These are phyloP conservation scores for Drosophila demipolita DNA, from an alignment of 2,888 invertebrate genomes.

Conservation along the genomic window DNA sequence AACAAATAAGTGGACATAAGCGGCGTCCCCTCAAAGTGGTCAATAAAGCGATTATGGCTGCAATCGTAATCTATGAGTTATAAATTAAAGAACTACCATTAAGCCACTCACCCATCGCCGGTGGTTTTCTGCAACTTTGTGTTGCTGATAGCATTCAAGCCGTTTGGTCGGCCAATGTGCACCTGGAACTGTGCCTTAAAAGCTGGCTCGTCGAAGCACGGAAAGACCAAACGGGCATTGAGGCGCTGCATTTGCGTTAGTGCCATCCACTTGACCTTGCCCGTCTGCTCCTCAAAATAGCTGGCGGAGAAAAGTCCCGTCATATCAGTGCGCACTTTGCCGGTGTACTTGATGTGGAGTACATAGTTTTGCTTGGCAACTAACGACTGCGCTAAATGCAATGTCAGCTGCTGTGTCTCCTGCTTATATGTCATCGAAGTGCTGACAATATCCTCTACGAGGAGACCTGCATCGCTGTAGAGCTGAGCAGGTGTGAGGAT, in stretches of 20 bases:
- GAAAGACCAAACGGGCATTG: constrained; percentile 89
- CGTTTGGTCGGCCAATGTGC: constrained; percentile 86
- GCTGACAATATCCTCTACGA: constrained; percentile 26
- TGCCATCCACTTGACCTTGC: constrained; percentile 84
- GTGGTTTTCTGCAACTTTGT: constrained; percentile 55
- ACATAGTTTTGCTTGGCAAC: constrained; percentile 83
- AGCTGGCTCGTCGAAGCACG: constrained; percentile 91
- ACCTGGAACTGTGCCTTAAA: constrained; percentile 89
- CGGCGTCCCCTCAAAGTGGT: constrained; percentile 84
- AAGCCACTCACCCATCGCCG: constrained; percentile 54
- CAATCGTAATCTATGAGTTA: constrained; percentile 15
- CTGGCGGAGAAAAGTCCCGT: constrained; percentile 74
- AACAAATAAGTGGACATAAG: constrained; percentile 92
- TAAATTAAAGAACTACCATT: background rate
- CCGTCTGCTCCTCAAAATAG: constrained; percentile 61
- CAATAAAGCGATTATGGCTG: constrained; percentile 63
- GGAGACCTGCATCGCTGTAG: constrained; percentile 25
- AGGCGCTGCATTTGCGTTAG: constrained; percentile 89
- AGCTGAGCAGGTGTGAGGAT: constrained; percentile 50
- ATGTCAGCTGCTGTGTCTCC: constrained; percentile 84
- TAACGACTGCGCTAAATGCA: constrained; percentile 83
- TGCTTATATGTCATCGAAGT: constrained; percentile 55
- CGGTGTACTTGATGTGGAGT: constrained; percentile 85
- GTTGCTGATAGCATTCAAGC: constrained; percentile 81
- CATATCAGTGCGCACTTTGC: constrained; percentile 85